Conservation (phyloP, 1,140 invertebrate genomes). For the Panonychus citri region DNA sequence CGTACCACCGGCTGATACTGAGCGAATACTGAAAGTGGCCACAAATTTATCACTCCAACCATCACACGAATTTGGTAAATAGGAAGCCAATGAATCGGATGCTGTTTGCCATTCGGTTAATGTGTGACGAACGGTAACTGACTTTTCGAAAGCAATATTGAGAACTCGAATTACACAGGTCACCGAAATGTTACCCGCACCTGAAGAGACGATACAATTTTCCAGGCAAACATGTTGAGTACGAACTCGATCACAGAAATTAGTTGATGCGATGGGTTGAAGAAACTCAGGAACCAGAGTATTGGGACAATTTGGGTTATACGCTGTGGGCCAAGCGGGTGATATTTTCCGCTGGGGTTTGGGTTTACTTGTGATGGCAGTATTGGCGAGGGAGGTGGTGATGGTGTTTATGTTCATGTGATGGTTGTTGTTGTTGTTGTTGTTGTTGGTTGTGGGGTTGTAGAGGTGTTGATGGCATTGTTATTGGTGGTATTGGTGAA, state of each 20-base stretch:
- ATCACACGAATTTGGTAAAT: conserved; percentile 67
- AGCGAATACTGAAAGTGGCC: conserved; percentile 39
- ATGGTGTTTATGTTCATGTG: not conserved
- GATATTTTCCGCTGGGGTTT: not conserved
- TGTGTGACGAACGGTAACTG: conserved; percentile 60
- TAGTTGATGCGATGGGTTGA: conserved; percentile 44
- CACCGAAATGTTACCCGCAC: conserved; percentile 41
- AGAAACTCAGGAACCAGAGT: conserved; percentile 32
- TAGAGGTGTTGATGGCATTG: too few relatives aligned
- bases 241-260: conserved; percentile 52
- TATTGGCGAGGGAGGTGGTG: too few relatives aligned
- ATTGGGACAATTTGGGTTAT: not conserved
- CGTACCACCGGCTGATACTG: not conserved
- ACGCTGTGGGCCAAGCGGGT: not conserved
- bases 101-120: conserved; percentile 61
- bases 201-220: conserved; percentile 47
- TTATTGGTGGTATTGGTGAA: too few relatives aligned
- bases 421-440: not conserved
- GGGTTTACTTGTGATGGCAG: too few relatives aligned
- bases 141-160: conserved; percentile 76
- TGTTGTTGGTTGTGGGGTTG: too few relatives aligned
- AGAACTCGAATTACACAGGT: conserved; percentile 59
- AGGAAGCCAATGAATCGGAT: conserved; percentile 46
- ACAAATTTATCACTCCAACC: conserved; percentile 62
- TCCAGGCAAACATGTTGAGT: conserved; percentile 53